Conservation (phyloP, 2,888 invertebrate genomes). For the Trachelus iudaicus region DNA sequence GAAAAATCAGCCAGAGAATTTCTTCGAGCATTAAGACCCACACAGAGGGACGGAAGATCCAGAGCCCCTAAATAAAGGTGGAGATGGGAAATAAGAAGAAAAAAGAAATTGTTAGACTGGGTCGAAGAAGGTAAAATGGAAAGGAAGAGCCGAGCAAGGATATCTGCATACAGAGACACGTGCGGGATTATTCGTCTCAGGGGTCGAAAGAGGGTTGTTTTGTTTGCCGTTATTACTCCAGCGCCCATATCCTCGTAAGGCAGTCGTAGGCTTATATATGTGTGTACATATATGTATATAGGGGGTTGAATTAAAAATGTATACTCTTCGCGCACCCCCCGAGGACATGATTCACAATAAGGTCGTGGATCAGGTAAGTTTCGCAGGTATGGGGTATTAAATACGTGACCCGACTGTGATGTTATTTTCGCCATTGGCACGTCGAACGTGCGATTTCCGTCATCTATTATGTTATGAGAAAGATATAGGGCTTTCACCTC, state of each 20-base stretch:
- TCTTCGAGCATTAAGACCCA: not conserved
- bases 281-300: not conserved
- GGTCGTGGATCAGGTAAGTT: not conserved
- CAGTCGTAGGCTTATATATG: not conserved
- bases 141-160: not conserved
- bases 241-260: not conserved
- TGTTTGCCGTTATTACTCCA: not conserved
- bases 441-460: not conserved
- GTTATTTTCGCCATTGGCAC: not conserved
- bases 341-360: not conserved
- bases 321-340: not conserved
- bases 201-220: not conserved
- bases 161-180: not conserved
- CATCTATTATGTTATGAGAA: not conserved
- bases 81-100: not conserved
- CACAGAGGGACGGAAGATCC: not conserved
- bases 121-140: not conserved
- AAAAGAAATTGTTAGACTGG: not conserved
- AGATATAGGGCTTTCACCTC: not conserved
- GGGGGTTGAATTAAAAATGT: not conserved
- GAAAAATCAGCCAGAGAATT: not conserved
- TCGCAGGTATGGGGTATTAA: slow-evolving; percentile 34
- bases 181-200: not conserved
- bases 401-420: slow-evolving; percentile 43
- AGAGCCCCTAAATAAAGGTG: not conserved